Conservation (phyloP, 2,797 vertebrate genomes). For the Kryptolebias ocellatus region DNA sequence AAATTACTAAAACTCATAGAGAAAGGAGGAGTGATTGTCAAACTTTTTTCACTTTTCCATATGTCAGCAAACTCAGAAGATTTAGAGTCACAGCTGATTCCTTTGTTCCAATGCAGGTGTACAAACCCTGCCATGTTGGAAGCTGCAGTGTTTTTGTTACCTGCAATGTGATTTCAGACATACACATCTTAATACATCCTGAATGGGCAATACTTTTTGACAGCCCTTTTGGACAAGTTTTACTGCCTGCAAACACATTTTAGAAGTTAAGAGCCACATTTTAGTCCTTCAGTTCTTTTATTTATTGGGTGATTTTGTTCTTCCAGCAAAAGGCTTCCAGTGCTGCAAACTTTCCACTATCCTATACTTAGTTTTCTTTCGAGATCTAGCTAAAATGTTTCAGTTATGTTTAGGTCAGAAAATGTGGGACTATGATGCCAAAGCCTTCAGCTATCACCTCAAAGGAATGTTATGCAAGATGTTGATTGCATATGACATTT, state of each 20-base stretch:
- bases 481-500: not conserved
- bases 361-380: too few relatives aligned
- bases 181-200: too few relatives aligned
- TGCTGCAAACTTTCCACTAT: not conserved
- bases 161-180: not conserved
- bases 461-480: not conserved
- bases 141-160: not conserved
- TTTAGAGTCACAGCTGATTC: conserved; percentile 21
- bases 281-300: not conserved
- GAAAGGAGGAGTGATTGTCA: conserved; percentile 51
- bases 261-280: not conserved
- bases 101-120: conserved; percentile 31
- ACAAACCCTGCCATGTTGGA: conserved; percentile 6
- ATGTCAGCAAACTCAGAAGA: conserved; percentile 42
- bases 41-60: conserved; percentile 58
- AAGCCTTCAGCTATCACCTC: not conserved
- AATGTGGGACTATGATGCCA: not conserved
- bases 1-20: conserved; percentile 53
- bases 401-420: not conserved
- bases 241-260: not conserved
- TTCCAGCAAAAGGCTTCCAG: not conserved
- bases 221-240: too few relatives aligned
- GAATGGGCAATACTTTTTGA: too few relatives aligned
- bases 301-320: not conserved
- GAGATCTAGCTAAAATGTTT: too few relatives aligned